Evolutionary conservation across 2,113 vertebrate genomes (phyloP).

Genomic region (Glareola pratincola): DNA sequence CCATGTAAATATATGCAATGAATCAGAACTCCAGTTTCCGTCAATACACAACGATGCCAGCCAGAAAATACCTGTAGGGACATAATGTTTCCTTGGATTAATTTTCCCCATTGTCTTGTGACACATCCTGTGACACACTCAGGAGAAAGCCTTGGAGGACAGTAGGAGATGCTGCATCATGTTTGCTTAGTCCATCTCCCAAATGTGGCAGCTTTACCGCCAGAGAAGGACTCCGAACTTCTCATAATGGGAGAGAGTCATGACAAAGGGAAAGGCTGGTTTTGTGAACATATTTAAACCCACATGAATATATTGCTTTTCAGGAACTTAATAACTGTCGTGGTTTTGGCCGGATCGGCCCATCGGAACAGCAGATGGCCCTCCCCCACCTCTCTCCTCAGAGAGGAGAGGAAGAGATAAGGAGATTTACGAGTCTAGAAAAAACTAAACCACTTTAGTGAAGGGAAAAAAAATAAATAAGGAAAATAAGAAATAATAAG

Average conservation of each 20-base stretch:
- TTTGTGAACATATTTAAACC: slow-evolving; percentile 5
- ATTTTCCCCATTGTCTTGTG: not conserved
- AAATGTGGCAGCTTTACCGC: not conserved
- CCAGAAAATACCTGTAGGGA: not conserved
- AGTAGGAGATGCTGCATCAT: not conserved
- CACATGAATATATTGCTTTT: slow-evolving; percentile 39
- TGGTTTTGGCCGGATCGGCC: too few relatives aligned
- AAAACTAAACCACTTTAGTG: too few relatives aligned
- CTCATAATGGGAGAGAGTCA: not conserved
- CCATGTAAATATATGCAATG: not conserved
- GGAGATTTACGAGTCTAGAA: too few relatives aligned
- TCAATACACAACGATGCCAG: not conserved
- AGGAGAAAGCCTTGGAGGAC: not conserved
- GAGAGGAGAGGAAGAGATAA: too few relatives aligned
- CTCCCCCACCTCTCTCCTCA: too few relatives aligned
- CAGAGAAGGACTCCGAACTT: not conserved
- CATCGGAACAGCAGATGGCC: too few relatives aligned
- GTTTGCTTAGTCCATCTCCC: not conserved
- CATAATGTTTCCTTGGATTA: not conserved
- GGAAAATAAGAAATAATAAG: too few relatives aligned
- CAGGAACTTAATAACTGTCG: slow-evolving; percentile 48
- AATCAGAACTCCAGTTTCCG: not conserved
- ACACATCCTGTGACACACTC: not conserved
- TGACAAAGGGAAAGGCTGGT: not conserved
- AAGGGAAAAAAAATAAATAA: too few relatives aligned